Evolutionary conservation across 2,888 invertebrate genomes (phyloP), one percentile per base, ranked within the genome.

Genomic region (Aethes cnicana): DNA sequence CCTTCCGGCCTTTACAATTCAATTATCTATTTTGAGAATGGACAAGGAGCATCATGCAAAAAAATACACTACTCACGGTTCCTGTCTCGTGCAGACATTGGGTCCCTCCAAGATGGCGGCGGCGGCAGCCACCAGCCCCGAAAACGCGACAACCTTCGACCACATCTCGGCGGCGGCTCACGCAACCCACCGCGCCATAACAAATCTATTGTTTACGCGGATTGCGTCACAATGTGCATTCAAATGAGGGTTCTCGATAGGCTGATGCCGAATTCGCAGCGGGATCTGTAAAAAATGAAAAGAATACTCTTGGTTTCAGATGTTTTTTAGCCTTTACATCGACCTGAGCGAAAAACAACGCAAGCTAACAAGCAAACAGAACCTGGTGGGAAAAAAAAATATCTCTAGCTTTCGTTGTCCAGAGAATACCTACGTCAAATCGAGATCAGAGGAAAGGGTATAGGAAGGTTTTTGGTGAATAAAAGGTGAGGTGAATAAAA

Each of bases 1-100:
- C n/a, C n/a, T n/a, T n/a, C n/a, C n/a, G n/a, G n/a, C n/a, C n/a
- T n/a, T n/a, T n/a, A n/a, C n/a, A n/a, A n/a, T n/a, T n/a, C n/a
- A n/a, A n/a, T n/a, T n/a, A n/a, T n/a, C n/a, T n/a, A n/a, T n/a
- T n/a, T n/a, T n/a, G n/a, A n/a, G n/a, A n/a, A n/a, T n/a, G n/a
- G n/a, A n/a, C n/a, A n/a, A n/a, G n/a, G n/a, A n/a, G n/a, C n/a
- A 18, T 6, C n/a, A 16, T 11, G 4, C n/a, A 26, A 6, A 17
- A 3, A 26, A 37, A 11, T 11, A 5, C 25, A 11, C 2, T 54
- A 91, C 94, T 93, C 77, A 95, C 95, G 92, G 89, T 82, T 95
- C 95, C 70, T 94, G 93, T 63, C 91, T 91, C 5, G 93, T 94
- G 82, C 96, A 96, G 55, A 96, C 92, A 81, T 96, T 95, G 17